Evolutionary conservation across 2,113 vertebrate species (phyloP), one percentile per base, ranked within the genome.

Genomic region (Tapirus terrestris): DNA sequence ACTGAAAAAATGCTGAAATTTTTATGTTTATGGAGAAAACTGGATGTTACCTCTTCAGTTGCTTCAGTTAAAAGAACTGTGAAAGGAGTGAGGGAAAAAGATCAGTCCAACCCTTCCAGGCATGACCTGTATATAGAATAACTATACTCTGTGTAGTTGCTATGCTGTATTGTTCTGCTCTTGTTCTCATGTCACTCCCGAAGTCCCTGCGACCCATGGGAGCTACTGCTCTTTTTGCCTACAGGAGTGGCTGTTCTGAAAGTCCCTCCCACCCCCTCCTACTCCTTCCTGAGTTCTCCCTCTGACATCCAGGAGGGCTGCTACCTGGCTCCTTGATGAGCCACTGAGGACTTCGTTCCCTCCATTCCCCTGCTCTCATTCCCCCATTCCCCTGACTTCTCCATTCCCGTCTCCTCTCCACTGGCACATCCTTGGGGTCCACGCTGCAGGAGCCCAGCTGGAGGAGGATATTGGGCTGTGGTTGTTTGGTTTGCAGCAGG

Each of bases 11-110:
- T 92, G 77, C 81, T 72, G 45, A 80, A 70, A 39, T 27, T 63
- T 86, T 33, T 92, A 10, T 84, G 76, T 85, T 84, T 84, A 53
- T 85, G 20, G 39, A 94, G 61, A 91, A 93, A 82, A 33, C 87
- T 68, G 39, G 9, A 9, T 92, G 97, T 96, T 94, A 72, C 65
- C 43, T 93, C 70, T 75, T 58, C 93, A 53, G 8, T 76, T 88
- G 29, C 65, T 77, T 87, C 68, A 91, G 2, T 68, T 84, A 56
- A 87, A 96, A 85, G 65, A 95, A 45, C 4, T 65, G 12, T 82
- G 33, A 58, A 88, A 89, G 67, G 17, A 82, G 5, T 31, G 36
- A 67, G 58, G 14, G 12, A 14, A 39, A 51, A 31, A 70, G 60
- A 23, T 39, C n/a, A 16, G 16, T 36, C 12, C 53, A 58, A 51